phyloP scores from a whole-genome alignment of 1,140 invertebrate species.

The Orussus abietinus region DNA sequence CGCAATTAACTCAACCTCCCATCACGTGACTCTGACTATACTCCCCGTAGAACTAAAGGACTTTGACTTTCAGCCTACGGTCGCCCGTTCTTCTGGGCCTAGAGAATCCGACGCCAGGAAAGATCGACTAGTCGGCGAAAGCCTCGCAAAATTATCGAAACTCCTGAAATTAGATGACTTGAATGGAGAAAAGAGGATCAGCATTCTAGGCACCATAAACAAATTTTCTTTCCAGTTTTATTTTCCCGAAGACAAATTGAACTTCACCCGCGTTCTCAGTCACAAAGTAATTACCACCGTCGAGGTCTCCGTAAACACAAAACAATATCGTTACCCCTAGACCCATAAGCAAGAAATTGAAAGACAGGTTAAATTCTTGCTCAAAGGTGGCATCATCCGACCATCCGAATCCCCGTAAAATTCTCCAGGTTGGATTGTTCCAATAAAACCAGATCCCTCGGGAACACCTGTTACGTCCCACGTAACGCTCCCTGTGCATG shows the following conservation, averaged over 20 bases:
- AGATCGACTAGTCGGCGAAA: neutral
- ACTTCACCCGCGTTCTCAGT: slow-evolving; percentile 19
- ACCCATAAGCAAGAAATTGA: slow-evolving; percentile 28
- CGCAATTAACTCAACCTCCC: slow-evolving; percentile 10
- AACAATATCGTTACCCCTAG: slow-evolving; percentile 21
- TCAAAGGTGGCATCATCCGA: slow-evolving; percentile 33
- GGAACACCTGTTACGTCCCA: slow-evolving; percentile 30
- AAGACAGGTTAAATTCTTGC: slow-evolving; percentile 24
- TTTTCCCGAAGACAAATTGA: slow-evolving; percentile 12
- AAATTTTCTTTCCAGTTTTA: slow-evolving; percentile 31
- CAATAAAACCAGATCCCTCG: slow-evolving; percentile 40
- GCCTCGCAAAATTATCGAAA: neutral
- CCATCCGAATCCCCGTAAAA: slow-evolving; percentile 35
- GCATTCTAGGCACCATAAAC: slow-evolving; percentile 2
- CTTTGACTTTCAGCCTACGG: slow-evolving; percentile 5
- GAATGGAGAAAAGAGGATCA: slow-evolving; percentile 5
- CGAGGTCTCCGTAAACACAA: slow-evolving; percentile 19
- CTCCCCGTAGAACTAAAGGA: slow-evolving; percentile 11
- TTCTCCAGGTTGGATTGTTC: slow-evolving; percentile 34
- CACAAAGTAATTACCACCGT: slow-evolving; percentile 22
- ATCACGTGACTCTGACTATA: slow-evolving; percentile 4
- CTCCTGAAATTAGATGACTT: slow-evolving; percentile 5
- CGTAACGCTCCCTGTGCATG: no score
- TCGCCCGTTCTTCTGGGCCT: slow-evolving; percentile 1
- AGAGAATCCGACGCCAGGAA: neutral